Evolutionary conservation across 2,113 vertebrate genomes (phyloP).

Genomic region (Phasianus colchicus): DNA sequence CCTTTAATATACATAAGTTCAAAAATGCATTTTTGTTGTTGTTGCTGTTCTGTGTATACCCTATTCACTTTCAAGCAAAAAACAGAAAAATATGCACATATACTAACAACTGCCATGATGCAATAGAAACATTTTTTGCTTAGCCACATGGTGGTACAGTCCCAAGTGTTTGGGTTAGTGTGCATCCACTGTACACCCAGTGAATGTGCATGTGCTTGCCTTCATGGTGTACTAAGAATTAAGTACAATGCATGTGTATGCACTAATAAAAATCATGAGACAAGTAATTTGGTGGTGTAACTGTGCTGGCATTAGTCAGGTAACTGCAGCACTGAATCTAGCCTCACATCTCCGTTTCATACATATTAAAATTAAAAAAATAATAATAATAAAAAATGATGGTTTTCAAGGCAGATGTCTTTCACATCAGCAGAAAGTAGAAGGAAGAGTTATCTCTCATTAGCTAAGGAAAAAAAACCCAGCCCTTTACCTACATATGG

Average conservation of each 20-base stretch:
- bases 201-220: not conserved
- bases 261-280: not conserved
- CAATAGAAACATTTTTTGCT: not conserved
- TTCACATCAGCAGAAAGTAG: not conserved
- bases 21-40: not conserved
- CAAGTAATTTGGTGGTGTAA: not conserved
- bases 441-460: slow-evolving; percentile 19
- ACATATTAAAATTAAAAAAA: too few species aligned
- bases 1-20: not conserved
- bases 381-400: not conserved
- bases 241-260: not conserved
- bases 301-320: not conserved
- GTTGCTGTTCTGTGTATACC: not conserved
- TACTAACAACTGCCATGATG: accelerated
- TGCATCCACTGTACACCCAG: not conserved
- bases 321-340: not conserved
- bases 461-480: not conserved
- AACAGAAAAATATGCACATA: not conserved
- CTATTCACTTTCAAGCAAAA: not conserved
- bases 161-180: not conserved
- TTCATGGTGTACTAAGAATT: not conserved
- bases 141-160: not conserved
- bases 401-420: not conserved
- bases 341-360: not conserved
- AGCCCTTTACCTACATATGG: slow-evolving; percentile 45